Base-by-base conservation (phyloP, 2,797 vertebrate genomes). In the Sebastes oblongus region DNA sequence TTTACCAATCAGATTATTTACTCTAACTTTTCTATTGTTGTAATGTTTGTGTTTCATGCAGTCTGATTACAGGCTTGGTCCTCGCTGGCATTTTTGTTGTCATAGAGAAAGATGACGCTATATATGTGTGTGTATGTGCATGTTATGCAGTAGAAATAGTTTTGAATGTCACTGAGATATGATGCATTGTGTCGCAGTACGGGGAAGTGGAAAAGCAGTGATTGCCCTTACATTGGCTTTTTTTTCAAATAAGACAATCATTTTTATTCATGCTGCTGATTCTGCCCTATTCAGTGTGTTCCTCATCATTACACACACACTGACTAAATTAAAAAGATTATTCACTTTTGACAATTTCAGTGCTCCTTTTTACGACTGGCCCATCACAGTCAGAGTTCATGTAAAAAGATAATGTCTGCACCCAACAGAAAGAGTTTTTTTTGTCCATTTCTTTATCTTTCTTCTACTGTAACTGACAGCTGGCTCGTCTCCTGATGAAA, bases 281-380 rank as follows among this genome's bases (percentile, higher is more conserved):
- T 88, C 86, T 74, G 73, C 76, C 72, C 80, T 86, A 68, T 89
- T 85, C 90, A 83, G 79, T 84, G 85, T 75, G 91, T 92, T 94
- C 89, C 88, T 80, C 78, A 8, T 71, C 90, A 92, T 91, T 91
- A 92, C 84, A 88, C 90, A 85, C 86, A 90, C 73, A 54, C 89
- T 6, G 76, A 81, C 81, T 84, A 93, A 92, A 93, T 94, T 92
- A 93, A 94, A 93, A 91, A 91, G 86, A 94, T 93, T 86, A 91
- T 68, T 94, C 91, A 93, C 89, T 89, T 90, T 81, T 93, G 93
- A 93, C 91, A 93, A 89, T 87, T 87, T 88, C 56, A 73, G 10
- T 77, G 86, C 80, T 88, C 62, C 16, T 50, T 56, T 80, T 81
- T 75, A 74, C 32, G 4, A 69, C 72, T 59, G 80, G 82, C 52